Evolutionary conservation across 2,113 vertebrate species (phyloP).

Genomic region (Planiliza haematocheilus): DNA sequence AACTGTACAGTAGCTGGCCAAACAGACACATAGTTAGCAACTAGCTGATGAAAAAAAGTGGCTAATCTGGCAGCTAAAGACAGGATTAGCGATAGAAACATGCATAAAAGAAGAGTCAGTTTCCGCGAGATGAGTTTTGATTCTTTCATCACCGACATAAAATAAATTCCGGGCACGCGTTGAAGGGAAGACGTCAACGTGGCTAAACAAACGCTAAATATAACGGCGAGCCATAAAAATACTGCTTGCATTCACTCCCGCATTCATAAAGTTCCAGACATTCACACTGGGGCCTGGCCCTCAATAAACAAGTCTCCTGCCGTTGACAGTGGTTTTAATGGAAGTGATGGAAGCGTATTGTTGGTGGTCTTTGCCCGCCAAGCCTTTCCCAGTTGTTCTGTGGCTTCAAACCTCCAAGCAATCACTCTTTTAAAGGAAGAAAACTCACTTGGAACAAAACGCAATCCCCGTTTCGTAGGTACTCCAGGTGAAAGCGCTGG

Average conservation of each 20-base stretch:
- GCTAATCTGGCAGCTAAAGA: too few relatives aligned
- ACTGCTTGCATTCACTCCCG: too few relatives aligned
- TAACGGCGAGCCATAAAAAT: too few relatives aligned
- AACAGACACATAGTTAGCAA: not conserved
- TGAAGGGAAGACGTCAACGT: too few relatives aligned
- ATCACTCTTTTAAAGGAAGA: constrained; percentile 13
- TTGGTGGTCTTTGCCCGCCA: constrained; percentile 4
- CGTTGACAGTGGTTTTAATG: not conserved
- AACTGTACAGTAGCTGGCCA: not conserved
- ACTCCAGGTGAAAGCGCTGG: not conserved
- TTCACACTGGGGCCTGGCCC: not conserved
- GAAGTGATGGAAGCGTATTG: not conserved
- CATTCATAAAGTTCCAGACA: not conserved
- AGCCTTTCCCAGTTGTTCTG: not conserved
- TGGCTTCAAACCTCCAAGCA: constrained; percentile 4
- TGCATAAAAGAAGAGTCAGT: too few relatives aligned
- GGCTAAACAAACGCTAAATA: too few relatives aligned
- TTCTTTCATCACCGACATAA: too few relatives aligned
- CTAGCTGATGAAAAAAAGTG: rapidly evolving
- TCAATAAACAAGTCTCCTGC: not conserved
- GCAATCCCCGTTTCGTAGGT: not conserved
- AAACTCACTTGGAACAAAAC: constrained; percentile 8
- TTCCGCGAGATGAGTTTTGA: too few relatives aligned
- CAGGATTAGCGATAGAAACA: too few relatives aligned
- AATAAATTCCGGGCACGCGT: too few relatives aligned